A percentile compares a stretch with the other conserved stretches of the same genome.
Conservation (phyloP, 2,113 vertebrate species). For the Tragelaphus imberbis region DNA sequence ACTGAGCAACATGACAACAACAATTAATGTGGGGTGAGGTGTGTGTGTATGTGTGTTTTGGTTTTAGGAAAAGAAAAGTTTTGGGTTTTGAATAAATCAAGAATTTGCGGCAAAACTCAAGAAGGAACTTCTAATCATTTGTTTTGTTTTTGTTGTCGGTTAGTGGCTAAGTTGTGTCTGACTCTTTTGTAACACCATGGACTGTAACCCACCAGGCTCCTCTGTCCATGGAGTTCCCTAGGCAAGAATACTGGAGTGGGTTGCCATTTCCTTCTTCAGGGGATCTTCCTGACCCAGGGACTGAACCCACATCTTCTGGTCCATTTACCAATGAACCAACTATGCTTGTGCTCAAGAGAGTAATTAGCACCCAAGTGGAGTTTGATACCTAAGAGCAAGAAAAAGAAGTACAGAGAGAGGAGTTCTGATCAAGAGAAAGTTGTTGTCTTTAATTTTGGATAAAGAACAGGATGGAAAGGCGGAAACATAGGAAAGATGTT, state of each 20-base stretch:
- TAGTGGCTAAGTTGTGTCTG: neutral
- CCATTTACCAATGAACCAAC: neutral
- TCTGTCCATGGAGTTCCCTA: neutral
- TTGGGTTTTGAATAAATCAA: neutral
- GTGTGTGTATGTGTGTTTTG: neutral
- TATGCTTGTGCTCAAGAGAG: neutral
- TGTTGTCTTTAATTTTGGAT: neutral
- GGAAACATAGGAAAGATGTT: neutral
- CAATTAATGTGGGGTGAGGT: neutral
- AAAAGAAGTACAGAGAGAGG: neutral
- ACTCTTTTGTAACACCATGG: neutral
- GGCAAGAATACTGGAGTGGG: neutral
- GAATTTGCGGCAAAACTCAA: neutral
- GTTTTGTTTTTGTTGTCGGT: neutral
- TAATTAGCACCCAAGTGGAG: neutral
- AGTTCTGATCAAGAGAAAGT: neutral
- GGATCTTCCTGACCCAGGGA: neutral
- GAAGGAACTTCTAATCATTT: neutral
- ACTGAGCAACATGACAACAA: neutral
- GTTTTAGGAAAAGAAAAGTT: neutral
- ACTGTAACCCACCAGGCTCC: neutral
- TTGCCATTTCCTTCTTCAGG: neutral
- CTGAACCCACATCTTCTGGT: neutral
- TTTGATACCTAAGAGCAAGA: neutral
- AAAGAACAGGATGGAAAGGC: fast-evolving